phyloP scores from a whole-genome alignment of 1,140 invertebrate genomes.

The Pseudoatta argentina region DNA sequence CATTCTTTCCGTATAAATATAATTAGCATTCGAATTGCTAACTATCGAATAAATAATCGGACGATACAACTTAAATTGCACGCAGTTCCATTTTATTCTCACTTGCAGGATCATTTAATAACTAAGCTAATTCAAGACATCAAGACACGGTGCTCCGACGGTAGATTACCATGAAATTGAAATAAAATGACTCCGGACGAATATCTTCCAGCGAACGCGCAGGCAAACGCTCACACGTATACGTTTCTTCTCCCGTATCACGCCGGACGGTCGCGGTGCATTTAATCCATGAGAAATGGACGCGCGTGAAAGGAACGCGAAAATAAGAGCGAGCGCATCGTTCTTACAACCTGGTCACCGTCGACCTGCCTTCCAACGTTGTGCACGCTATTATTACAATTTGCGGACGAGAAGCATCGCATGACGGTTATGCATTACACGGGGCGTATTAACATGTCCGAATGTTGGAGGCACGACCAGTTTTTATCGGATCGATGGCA shows the following conservation, averaged over 20 bases:
- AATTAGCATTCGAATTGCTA: background rate
- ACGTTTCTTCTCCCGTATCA: background rate
- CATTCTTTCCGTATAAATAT: background rate
- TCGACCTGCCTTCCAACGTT: background rate
- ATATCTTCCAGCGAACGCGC: background rate
- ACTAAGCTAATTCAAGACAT: constrained; percentile 4
- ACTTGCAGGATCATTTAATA: background rate
- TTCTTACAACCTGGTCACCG: background rate
- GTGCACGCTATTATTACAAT: constrained; percentile 34
- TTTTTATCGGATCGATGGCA: constrained; percentile 18
- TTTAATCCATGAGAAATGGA: constrained; percentile 50
- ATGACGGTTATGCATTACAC: constrained; percentile 37
- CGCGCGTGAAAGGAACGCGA: constrained; percentile 24
- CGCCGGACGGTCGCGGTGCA: constrained; percentile 29
- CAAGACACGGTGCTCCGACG: constrained; percentile 4
- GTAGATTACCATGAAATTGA: constrained; percentile 32
- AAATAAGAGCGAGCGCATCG: constrained; percentile 27
- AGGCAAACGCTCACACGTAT: background rate
- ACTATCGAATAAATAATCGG: constrained; percentile 1
- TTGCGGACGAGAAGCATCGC: constrained; percentile 18
- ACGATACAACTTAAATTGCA: background rate
- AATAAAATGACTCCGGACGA: constrained; percentile 21
- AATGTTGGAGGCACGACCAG: constrained; percentile 33
- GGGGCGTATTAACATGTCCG: constrained; percentile 15
- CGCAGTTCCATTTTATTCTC: background rate